Evolutionary conservation across 2,113 vertebrate species (phyloP).

Genomic region (Calypte anna): DNA sequence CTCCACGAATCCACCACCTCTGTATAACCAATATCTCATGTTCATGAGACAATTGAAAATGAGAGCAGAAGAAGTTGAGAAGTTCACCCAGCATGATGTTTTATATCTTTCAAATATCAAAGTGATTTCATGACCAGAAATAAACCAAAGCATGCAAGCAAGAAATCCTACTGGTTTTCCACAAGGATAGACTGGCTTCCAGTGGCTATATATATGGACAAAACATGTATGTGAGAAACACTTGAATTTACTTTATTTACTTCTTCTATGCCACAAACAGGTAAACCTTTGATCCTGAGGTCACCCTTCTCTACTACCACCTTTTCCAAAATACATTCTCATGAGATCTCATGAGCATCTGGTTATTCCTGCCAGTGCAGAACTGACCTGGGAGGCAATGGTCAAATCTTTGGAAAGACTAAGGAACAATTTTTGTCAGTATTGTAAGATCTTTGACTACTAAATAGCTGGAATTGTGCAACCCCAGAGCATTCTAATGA

Average conservation of each 20-base stretch:
- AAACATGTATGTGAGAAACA: background rate
- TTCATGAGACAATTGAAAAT: background rate
- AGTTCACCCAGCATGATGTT: background rate
- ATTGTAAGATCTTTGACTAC: background rate
- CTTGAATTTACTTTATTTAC: background rate
- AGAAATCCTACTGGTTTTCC: background rate
- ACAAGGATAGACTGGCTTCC: fast-evolving
- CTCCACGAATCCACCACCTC: background rate
- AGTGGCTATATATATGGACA: background rate
- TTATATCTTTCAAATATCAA: background rate
- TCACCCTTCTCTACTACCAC: background rate
- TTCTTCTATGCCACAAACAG: background rate
- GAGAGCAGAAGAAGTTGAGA: background rate
- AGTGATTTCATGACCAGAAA: background rate
- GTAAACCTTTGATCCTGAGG: background rate
- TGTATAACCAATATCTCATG: background rate
- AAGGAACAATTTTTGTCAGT: background rate
- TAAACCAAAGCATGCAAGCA: background rate
- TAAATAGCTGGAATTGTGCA: background rate
- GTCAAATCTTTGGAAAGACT: background rate
- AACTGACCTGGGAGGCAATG: background rate
- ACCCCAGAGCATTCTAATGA: background rate
- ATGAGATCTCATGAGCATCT: background rate
- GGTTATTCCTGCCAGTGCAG: background rate
- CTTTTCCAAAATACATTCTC: background rate